A percentile compares a stretch with the other conserved stretches of the same genome.
Conservation (phyloP, 2,888 invertebrate species). For the Cosmorhoe ocellata region DNA sequence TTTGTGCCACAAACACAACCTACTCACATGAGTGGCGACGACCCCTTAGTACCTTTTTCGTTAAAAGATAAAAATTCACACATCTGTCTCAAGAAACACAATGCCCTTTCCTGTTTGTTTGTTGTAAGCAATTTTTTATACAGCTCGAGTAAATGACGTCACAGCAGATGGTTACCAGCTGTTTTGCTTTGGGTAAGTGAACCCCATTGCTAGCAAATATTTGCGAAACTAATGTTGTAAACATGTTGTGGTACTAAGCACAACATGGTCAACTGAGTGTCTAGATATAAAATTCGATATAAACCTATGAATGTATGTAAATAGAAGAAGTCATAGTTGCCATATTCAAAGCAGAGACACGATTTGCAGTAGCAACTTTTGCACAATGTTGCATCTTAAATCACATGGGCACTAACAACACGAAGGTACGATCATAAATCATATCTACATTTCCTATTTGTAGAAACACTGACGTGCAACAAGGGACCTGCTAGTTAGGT, state of each 20-base stretch:
- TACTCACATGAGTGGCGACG: conserved; percentile 1
- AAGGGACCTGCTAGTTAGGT: conserved; percentile 26
- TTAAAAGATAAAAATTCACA: conserved; percentile 11
- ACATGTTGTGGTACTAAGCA: too few relatives aligned
- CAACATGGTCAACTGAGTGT: too few relatives aligned
- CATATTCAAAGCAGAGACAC: conserved; percentile 5
- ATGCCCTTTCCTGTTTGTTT: conserved; percentile 22
- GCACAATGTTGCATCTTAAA: conserved; percentile 18
- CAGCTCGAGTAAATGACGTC: conserved; percentile 18
- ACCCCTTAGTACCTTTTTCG: conserved; percentile 7
- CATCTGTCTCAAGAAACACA: conserved; percentile 19
- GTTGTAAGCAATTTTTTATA: conserved; percentile 17
- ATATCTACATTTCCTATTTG: conserved; percentile 35
- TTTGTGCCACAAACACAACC: conserved; percentile 2
- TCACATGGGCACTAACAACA: conserved; percentile 16
- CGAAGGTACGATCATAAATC: conserved; percentile 32
- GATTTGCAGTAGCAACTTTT: conserved; percentile 4
- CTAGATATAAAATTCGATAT: too few relatives aligned
- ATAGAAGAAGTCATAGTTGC: background rate
- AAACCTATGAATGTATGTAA: too few relatives aligned
- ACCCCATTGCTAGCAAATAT: background rate
- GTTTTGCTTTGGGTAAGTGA: conserved; percentile 3
- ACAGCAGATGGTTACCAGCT: conserved; percentile 23
- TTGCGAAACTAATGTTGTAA: too few relatives aligned
- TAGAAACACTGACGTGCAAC: conserved; percentile 33